Conservation (phyloP, 2,797 vertebrate genomes). For the Sarcoramphus papa region DNA sequence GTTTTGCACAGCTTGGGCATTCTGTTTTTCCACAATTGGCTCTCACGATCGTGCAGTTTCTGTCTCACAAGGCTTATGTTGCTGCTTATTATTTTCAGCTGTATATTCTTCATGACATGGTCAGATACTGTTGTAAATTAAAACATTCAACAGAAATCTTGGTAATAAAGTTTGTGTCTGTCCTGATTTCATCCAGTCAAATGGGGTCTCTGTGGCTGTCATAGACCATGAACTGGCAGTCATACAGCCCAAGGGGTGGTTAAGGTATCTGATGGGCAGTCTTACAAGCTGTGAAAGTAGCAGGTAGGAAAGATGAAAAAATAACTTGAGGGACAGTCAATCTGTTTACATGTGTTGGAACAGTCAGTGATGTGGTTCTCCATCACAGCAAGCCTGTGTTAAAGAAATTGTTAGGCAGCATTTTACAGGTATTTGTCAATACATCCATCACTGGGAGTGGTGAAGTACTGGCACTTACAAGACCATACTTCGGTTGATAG, state of each 20-base stretch:
- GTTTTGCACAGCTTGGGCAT: not conserved
- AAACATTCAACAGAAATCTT: not conserved
- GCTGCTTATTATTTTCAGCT: not conserved
- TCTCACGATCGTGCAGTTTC: not conserved
- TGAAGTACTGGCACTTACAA: not conserved
- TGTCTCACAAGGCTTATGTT: not conserved
- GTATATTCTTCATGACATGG: not conserved
- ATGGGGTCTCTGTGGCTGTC: not conserved
- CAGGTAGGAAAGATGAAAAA: not conserved
- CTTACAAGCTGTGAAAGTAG: not conserved
- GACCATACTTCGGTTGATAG: not conserved
- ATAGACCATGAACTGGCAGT: fast-evolving
- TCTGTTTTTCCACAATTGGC: not conserved
- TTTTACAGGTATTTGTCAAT: not conserved
- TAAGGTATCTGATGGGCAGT: not conserved
- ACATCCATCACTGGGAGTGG: not conserved
- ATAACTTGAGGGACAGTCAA: not conserved
- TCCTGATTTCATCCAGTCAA: not conserved
- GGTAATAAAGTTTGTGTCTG: not conserved
- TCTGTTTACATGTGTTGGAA: not conserved
- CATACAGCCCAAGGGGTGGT: not conserved
- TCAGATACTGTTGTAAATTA: not conserved
- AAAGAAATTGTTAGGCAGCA: not conserved
- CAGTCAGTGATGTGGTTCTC: not conserved
- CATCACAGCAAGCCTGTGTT: not conserved